Evolutionary conservation across 1,140 invertebrate genomes (phyloP).

Genomic region (Harpegnathos saltator): DNA sequence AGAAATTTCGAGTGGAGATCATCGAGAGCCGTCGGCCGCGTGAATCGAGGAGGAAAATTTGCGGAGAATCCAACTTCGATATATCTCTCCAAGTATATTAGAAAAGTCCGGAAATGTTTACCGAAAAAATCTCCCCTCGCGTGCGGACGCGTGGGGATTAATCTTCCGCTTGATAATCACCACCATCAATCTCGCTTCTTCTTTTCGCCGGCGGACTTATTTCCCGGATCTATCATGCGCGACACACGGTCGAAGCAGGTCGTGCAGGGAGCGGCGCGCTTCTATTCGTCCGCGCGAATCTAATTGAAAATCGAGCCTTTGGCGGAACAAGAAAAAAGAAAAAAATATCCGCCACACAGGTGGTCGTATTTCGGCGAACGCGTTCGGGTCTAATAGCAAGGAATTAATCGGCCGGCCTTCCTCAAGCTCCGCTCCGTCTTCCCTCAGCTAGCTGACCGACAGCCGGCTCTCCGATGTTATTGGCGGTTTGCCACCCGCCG

Average conservation of each 20-base stretch:
- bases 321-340: too few species aligned
- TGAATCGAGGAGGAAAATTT: neutral
- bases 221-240: neutral
- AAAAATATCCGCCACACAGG: constrained; percentile 18
- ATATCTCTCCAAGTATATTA: too few species aligned
- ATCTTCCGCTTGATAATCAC: constrained; percentile 20
- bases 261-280: neutral
- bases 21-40: neutral
- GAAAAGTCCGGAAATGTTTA: too few species aligned
- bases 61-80: neutral
- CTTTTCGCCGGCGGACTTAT: neutral
- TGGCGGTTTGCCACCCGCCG: constrained; percentile 68
- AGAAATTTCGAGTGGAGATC: neutral
- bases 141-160: neutral
- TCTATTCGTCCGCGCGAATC: neutral
- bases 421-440: constrained; percentile 22
- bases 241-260: constrained; percentile 1
- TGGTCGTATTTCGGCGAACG: constrained; percentile 25
- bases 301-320: neutral
- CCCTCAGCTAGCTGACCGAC: too few species aligned
- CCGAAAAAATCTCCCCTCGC: too few species aligned
- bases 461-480: constrained; percentile 65
- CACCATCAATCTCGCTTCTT: neutral
- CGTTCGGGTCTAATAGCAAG: constrained; percentile 62
- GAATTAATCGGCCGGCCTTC: constrained; percentile 66